Conservation (phyloP, 1,140 invertebrate species). For the Formica selysi region DNA sequence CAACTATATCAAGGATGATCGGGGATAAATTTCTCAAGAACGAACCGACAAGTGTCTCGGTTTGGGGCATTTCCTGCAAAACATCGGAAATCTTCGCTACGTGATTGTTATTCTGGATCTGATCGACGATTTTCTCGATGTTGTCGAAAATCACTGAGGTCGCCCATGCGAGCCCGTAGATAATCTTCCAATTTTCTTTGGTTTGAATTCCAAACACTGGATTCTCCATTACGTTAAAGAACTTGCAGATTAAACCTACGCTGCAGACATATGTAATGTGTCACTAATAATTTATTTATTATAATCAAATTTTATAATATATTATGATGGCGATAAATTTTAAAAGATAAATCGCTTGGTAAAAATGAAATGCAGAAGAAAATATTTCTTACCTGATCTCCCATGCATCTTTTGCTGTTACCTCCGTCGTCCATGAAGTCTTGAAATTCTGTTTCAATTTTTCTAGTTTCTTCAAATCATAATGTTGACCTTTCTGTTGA, state of each 20-base stretch:
- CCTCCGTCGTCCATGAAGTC: slow-evolving; percentile 73
- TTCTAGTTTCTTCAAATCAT: slow-evolving; percentile 64
- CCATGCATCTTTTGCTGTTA: slow-evolving; percentile 69
- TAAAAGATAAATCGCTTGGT: neutral
- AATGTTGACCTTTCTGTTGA: slow-evolving; percentile 64
- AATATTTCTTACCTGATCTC: slow-evolving; percentile 79
- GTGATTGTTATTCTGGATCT: slow-evolving; percentile 75
- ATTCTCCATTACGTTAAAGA: slow-evolving; percentile 80
- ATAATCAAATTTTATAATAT: neutral
- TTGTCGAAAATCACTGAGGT: slow-evolving; percentile 75
- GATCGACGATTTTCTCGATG: slow-evolving; percentile 78
- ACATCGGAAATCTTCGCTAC: slow-evolving; percentile 66
- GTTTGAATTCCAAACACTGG: slow-evolving; percentile 77
- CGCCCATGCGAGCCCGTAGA: slow-evolving; percentile 78
- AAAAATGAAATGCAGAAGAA: neutral
- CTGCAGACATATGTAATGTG: slow-evolving; percentile 78
- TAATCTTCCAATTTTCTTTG: slow-evolving; percentile 71
- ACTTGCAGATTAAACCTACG: slow-evolving; percentile 81
- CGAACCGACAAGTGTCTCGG: slow-evolving; percentile 73
- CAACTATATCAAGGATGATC: slow-evolving; percentile 76
- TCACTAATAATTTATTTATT: neutral
- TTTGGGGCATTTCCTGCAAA: slow-evolving; percentile 78
- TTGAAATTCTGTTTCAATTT: slow-evolving; percentile 72
- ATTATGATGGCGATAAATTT: neutral
- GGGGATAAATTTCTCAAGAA: slow-evolving; percentile 77